phyloP scores from a whole-genome alignment of 23 tunicate genomes.

The Botrylloides violaceus region DNA sequence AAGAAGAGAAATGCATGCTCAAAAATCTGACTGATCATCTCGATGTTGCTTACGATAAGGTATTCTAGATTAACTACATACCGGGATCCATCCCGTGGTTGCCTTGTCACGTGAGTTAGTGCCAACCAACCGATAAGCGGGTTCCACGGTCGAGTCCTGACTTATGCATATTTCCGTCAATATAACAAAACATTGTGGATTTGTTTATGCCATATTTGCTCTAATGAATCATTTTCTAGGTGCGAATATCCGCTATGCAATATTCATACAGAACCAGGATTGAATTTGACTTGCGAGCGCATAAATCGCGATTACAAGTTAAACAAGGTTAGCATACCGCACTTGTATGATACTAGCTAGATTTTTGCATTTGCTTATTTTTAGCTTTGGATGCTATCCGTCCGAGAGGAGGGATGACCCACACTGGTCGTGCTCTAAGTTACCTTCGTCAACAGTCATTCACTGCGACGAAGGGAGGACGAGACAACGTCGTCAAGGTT shows the following conservation, averaged over 20 bases:
- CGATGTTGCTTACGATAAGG: constrained; percentile 50
- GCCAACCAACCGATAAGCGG: no score
- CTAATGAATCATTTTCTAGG: no score
- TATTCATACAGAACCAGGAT: constrained; percentile 21
- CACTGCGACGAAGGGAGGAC: constrained; percentile 20
- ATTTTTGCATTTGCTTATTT: background rate
- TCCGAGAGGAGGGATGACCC: constrained; percentile 19
- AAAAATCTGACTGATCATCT: constrained; percentile 37
- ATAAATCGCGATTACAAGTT: constrained; percentile 32
- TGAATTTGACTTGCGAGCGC: constrained; percentile 33
- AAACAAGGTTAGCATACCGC: constrained; percentile 12
- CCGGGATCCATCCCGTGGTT: no score
- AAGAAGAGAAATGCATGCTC: constrained; percentile 42
- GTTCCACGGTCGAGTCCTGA: no score
- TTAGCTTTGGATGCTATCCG: constrained; percentile 21
- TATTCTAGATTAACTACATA: background rate
- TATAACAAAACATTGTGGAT: no score
- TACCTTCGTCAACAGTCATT: constrained; percentile 27
- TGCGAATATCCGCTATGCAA: constrained; percentile 50
- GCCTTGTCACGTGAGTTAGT: no score
- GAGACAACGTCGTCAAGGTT: constrained; percentile 48
- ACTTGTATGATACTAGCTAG: background rate
- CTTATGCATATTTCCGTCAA: no score
- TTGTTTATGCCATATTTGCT: no score
- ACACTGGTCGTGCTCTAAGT: constrained; percentile 37